Conservation (phyloP, 2,113 vertebrate genomes). For the Vulpes lagopus region DNA sequence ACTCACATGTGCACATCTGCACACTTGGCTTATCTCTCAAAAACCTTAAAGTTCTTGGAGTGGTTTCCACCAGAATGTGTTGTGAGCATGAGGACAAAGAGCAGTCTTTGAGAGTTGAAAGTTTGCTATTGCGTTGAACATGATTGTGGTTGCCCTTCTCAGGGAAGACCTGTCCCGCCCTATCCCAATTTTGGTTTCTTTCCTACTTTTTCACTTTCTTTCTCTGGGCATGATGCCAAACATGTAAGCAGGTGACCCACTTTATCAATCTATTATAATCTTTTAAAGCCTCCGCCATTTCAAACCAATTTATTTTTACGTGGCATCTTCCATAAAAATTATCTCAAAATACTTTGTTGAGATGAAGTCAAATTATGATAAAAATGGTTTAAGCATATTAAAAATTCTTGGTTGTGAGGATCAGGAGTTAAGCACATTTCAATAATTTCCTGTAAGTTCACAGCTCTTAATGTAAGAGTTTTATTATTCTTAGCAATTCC, state of each 20-base stretch:
- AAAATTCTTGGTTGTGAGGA: slow-evolving; percentile 47
- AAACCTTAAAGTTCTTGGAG: neutral
- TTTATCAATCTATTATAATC: slow-evolving; percentile 71
- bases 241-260: slow-evolving; percentile 65
- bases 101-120: neutral
- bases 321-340: slow-evolving; percentile 65
- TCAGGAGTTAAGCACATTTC: slow-evolving; percentile 64
- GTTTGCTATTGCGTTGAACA: neutral
- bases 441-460: slow-evolving; percentile 57
- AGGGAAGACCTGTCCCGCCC: neutral
- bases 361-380: slow-evolving; percentile 61
- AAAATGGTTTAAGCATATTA: slow-evolving; percentile 54
- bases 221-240: slow-evolving; percentile 67
- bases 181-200: slow-evolving; percentile 22
- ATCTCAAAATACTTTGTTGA: slow-evolving; percentile 71
- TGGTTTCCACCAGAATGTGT: slow-evolving; percentile 4
- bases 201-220: slow-evolving; percentile 36
- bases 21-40: neutral
- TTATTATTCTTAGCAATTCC: slow-evolving; percentile 61
- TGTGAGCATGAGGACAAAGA: slow-evolving; percentile 10
- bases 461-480: slow-evolving; percentile 41
- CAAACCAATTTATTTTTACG: slow-evolving; percentile 79
- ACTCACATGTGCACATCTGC: too few relatives aligned
- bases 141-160: neutral
- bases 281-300: slow-evolving; percentile 73